Base-by-base conservation (phyloP, 2,888 invertebrate genomes). In the Erebia epiphron region DNA sequence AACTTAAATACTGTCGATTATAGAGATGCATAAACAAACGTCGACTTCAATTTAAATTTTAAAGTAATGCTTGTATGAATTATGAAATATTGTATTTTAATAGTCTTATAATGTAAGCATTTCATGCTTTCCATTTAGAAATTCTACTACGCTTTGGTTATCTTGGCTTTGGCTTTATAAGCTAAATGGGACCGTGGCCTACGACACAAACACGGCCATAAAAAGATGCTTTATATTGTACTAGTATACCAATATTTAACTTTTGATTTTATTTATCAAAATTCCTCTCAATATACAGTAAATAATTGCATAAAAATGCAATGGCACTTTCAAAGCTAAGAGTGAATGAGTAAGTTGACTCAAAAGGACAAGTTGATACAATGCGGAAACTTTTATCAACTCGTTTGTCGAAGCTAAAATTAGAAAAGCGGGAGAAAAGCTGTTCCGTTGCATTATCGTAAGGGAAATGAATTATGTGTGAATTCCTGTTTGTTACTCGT, bases 321-420 rank as follows among this genome's bases (percentile, higher is more conserved):
- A 64, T 66, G 49, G 64, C 64, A 49, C 16, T 68, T 69, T 62
- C 41, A 56, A 71, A 71, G 73, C 62, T 60, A 68, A 64, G 54
- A 72, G 54, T 41, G 67, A 69, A 69, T 46, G 56, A 69, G 69
- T 66, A 69, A 66, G 62, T 69, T 57, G 11, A 62, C 69, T 67
- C 62, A 68, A 63, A 69, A 71, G 69, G 69, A 69, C 71, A 73
- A 69, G 73, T 71, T 60, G 67, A 66, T 67, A 62, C 67, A 60
- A 72, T 56, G 65, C 68, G 72, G 72, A 69, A 72, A 66, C 62
- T 69, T 46, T 46, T 60, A 26, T 54, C 57, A 43, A 57, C 62
- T 14, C 57, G 66, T 64, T 71, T 70, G 65, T 69, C 16, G 54
- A 68, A 72, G 67, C 43, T 73, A 69, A 67, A 67, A 67, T 73